A percentile compares a stretch with the other conserved stretches of the same genome.
phyloP scores from a whole-genome alignment of 2,113 vertebrate genomes.

The Hippoglossus stenolepis region DNA sequence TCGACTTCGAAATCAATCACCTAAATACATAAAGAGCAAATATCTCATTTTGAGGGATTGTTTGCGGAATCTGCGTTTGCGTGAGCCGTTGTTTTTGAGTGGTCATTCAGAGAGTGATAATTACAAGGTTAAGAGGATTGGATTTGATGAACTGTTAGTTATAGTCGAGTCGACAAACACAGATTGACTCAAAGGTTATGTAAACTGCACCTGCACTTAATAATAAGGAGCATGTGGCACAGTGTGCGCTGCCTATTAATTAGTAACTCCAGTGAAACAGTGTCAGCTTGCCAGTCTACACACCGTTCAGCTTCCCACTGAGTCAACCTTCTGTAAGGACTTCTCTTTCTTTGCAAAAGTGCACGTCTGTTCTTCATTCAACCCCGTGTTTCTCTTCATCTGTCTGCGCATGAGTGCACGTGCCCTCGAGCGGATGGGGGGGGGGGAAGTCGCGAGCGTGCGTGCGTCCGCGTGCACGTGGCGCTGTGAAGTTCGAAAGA shows the following conservation, averaged over 20 bases:
- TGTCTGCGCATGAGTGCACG: not conserved
- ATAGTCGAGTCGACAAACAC: not conserved
- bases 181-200: conserved; percentile 20
- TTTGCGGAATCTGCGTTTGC: not conserved
- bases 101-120: conserved; percentile 1
- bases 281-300: not conserved
- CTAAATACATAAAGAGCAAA: conserved; percentile 3
- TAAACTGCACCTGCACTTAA: conserved; percentile 25
- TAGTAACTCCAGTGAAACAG: conserved; percentile 12
- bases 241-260: not conserved
- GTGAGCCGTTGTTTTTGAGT: not conserved
- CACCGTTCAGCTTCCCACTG: not conserved
- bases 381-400: not conserved
- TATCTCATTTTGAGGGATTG: conserved; percentile 1
- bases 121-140: not conserved
- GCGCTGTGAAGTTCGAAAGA: not conserved
- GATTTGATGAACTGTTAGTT: conserved; percentile 1
- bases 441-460: not conserved
- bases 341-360: conserved; percentile 3
- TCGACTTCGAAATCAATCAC: conserved; percentile 31
- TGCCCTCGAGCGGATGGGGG: not conserved
- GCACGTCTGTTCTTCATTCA: not conserved
- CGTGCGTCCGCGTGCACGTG: not conserved
- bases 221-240: conserved; percentile 14
- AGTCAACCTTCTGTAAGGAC: too few relatives aligned